These are phyloP conservation scores for Rambutsinella grinnellia DNA, from an alignment of 2,888 invertebrate species.

Conservation along the genomic window DNA sequence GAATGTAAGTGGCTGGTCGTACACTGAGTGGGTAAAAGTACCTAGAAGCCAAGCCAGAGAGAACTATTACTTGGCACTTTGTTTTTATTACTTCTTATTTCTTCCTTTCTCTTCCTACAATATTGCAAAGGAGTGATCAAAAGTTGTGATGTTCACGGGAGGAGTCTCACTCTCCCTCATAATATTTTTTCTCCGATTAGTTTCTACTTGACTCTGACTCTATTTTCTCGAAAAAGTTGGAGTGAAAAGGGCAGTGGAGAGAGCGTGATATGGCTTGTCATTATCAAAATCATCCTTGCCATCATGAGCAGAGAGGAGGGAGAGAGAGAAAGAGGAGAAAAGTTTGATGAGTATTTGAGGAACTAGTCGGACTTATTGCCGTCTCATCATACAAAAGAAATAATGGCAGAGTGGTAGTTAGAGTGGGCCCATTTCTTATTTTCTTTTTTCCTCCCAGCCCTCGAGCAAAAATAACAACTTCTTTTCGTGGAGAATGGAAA, in stretches of 20 bases:
- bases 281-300: slow-evolving; percentile 30
- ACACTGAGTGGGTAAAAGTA: not conserved
- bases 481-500: not conserved
- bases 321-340: not conserved
- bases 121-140: not conserved
- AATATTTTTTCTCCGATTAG: not conserved
- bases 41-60: not conserved
- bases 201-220: not conserved
- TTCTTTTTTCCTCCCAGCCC: not conserved
- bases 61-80: slow-evolving; percentile 30
- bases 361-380: not conserved
- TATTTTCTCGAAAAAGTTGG: not conserved
- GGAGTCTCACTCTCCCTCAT: not conserved
- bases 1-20: too few relatives aligned
- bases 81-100: slow-evolving; percentile 23
- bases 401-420: not conserved
- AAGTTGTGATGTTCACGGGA: not conserved
- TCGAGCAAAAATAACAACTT: not conserved
- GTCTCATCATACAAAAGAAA: not conserved
- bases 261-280: slow-evolving; percentile 14
- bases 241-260: not conserved
- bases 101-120: not conserved
- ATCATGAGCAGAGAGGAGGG: not conserved
- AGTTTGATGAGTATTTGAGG: not conserved
- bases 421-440: not conserved